A percentile compares a stretch with the other conserved stretches of the same genome.
These are phyloP conservation scores for Leptopilina boulardi DNA, from an alignment of 1,140 invertebrate genomes.

Conservation along the genomic window DNA sequence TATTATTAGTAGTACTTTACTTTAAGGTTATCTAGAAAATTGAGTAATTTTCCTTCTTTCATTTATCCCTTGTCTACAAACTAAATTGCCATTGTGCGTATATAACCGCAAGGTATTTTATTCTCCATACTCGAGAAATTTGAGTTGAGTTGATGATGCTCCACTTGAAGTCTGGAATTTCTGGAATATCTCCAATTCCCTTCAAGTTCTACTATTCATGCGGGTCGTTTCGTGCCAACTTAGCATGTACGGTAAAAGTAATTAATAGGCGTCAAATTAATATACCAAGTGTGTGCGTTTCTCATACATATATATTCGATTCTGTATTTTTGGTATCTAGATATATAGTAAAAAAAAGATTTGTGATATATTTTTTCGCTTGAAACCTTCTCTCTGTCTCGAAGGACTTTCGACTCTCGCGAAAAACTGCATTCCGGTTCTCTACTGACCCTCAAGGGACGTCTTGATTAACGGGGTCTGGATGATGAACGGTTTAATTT, in stretches of 20 bases:
- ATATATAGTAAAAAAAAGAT: not conserved
- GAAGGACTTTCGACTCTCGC: not conserved
- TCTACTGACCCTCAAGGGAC: constrained; percentile 11
- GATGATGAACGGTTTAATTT: constrained; percentile 24
- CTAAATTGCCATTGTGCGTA: not conserved
- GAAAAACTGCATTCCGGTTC: constrained; percentile 24
- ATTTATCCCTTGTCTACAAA: not conserved
- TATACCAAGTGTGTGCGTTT: not conserved
- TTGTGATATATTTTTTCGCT: not conserved
- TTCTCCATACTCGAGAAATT: not conserved
- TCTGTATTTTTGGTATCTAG: no score
- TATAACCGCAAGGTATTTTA: not conserved
- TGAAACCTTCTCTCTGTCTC: constrained; percentile 5
- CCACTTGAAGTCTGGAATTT: constrained; percentile 10
- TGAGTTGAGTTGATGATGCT: not conserved
- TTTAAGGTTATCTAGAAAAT: no score
- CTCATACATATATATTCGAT: no score
- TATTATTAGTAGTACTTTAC: no score
- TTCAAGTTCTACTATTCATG: constrained; percentile 7
- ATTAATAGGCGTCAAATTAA: constrained; percentile 3
- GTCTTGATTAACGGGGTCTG: constrained; percentile 15
- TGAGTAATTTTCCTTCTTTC: not conserved
- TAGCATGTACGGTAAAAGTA: not conserved
- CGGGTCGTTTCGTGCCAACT: constrained; percentile 9
- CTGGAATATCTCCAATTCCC: constrained; percentile 9